These are phyloP conservation scores for Dryocosmus kuriphilus DNA, from an alignment of 2,888 invertebrate species.

Conservation along the genomic window DNA sequence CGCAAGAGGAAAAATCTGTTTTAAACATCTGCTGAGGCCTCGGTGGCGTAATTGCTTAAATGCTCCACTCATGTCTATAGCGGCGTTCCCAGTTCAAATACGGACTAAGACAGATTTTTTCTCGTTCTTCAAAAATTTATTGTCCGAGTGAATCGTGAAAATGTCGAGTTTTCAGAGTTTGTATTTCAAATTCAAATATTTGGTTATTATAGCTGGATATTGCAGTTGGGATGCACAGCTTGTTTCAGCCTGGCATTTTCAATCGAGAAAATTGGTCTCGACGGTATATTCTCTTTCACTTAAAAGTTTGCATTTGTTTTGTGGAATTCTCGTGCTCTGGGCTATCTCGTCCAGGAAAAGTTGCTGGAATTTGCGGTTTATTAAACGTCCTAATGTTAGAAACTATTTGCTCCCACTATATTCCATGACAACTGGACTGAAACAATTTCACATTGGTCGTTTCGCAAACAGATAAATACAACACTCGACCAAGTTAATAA, in stretches of 20 bases:
- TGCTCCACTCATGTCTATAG: too few species aligned
- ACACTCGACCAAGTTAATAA: conserved; percentile 45
- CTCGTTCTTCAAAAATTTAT: too few species aligned
- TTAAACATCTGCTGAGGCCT: too few species aligned
- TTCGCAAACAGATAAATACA: conserved; percentile 55
- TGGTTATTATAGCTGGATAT: neutral
- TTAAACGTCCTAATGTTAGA: conserved; percentile 44
- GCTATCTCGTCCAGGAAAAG: neutral
- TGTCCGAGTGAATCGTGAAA: too few species aligned
- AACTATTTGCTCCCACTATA: conserved; percentile 30
- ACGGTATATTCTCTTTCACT: conserved; percentile 30
- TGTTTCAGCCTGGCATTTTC: conserved; percentile 19
- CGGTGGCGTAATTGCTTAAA: too few species aligned
- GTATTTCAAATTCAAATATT: too few species aligned
- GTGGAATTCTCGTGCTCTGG: conserved; percentile 2
- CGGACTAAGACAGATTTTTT: too few species aligned
- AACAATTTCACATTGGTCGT: conserved; percentile 53
- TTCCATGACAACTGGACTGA: conserved; percentile 43
- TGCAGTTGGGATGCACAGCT: neutral
- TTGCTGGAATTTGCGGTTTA: conserved; percentile 41
- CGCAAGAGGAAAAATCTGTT: too few species aligned
- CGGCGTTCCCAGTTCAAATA: too few species aligned
- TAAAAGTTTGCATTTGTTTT: conserved; percentile 36
- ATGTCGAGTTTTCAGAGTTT: too few species aligned
- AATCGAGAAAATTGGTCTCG: conserved; percentile 7